Conservation (phyloP, 2,888 invertebrate species). For the Lochmaea capreae region DNA sequence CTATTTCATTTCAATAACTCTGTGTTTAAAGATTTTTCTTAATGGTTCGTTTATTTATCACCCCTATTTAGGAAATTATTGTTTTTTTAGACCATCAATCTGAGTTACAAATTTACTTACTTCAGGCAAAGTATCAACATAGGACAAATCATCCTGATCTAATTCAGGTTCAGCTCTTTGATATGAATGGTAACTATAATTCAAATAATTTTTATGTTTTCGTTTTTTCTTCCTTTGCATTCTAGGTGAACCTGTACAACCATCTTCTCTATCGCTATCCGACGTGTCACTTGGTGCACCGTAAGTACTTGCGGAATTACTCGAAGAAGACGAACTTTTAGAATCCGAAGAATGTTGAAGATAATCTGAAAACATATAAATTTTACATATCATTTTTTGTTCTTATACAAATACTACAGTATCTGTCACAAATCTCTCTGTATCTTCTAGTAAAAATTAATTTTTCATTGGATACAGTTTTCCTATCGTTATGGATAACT, state of each 20-base stretch:
- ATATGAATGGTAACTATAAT: conserved; percentile 43
- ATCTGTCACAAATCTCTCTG: too few relatives aligned
- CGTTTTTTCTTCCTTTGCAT: conserved; percentile 78
- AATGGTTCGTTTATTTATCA: too few relatives aligned
- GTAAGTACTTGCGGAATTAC: conserved; percentile 66
- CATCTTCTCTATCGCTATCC: conserved; percentile 76
- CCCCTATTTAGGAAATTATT: too few relatives aligned
- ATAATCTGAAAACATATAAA: conserved; percentile 11
- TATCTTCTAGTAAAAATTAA: too few relatives aligned
- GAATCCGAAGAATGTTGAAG: conserved; percentile 63
- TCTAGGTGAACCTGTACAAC: conserved; percentile 84
- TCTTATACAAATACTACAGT: too few relatives aligned
- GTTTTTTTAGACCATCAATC: too few relatives aligned
- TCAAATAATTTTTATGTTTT: conserved; percentile 62
- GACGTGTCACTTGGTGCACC: conserved; percentile 73
- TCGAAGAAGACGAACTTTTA: conserved; percentile 69
- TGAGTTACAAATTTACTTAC: conserved; percentile 63
- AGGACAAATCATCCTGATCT: conserved; percentile 74
- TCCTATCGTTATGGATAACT: too few relatives aligned
- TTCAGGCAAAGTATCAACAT: conserved; percentile 88
- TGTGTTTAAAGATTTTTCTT: too few relatives aligned
- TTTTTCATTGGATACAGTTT: too few relatives aligned
- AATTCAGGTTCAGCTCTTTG: conserved; percentile 54
- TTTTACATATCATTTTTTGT: background rate
- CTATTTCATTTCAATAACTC: too few relatives aligned